Evolutionary conservation across 1,140 invertebrate genomes (phyloP).

Genomic region (Calosoma granatense): DNA sequence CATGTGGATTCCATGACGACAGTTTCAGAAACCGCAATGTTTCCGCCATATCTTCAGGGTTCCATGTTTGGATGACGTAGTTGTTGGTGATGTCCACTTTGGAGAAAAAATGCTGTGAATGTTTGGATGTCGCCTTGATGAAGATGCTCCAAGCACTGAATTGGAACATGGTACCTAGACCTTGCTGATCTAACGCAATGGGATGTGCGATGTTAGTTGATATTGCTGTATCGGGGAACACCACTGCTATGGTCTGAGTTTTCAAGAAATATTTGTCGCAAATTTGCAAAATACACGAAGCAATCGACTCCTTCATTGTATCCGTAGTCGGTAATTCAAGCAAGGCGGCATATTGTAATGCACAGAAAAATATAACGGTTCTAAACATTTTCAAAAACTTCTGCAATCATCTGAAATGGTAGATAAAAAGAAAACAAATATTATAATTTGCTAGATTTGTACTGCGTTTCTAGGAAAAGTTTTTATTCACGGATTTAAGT

Average conservation of each 20-base stretch:
- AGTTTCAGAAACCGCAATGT: background rate
- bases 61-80: background rate
- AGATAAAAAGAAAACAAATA: no score
- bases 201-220: background rate
- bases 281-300: background rate
- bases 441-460: no score
- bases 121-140: background rate
- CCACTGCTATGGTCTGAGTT: background rate
- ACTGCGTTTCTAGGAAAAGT: no score
- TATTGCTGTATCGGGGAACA: background rate
- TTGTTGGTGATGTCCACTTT: background rate
- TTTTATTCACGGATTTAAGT: no score
- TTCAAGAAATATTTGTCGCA: background rate
- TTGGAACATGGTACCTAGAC: background rate
- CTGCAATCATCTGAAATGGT: no score
- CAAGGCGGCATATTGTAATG: no score
- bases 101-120: background rate
- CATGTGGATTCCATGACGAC: slow-evolving; percentile 23
- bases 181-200: background rate
- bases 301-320: background rate
- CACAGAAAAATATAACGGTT: no score
- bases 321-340: no score
- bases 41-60: background rate
- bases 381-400: no score
- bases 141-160: background rate